phyloP scores from a whole-genome alignment of 2,888 invertebrate species.

The Platycheirus albimanus region DNA sequence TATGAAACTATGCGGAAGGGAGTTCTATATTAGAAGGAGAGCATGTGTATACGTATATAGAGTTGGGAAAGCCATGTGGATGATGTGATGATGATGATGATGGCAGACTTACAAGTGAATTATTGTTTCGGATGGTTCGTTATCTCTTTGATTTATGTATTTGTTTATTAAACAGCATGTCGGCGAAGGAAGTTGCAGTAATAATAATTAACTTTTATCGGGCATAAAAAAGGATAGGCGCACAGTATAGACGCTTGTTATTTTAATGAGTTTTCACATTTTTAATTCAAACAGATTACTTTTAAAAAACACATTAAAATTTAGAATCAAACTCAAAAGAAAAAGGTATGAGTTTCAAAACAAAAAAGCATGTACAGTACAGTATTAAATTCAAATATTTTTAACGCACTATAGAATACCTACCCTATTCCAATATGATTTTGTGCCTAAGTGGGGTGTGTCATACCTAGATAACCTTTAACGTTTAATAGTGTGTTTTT shows the following conservation, averaged over 20 bases:
- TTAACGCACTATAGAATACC: too few relatives aligned
- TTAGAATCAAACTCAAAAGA: too few relatives aligned
- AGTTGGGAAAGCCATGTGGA: neutral
- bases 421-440: too few relatives aligned
- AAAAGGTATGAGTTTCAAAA: too few relatives aligned
- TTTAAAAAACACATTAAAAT: too few relatives aligned
- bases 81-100: conserved; percentile 9
- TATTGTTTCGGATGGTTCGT: conserved; percentile 37
- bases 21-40: conserved; percentile 16
- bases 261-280: neutral
- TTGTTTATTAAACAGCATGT: conserved; percentile 9
- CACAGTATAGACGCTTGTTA: neutral
- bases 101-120: conserved; percentile 50
- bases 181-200: conserved; percentile 15
- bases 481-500: too few relatives aligned
- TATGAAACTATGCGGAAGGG: conserved; percentile 52
- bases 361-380: too few relatives aligned
- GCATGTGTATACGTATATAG: too few relatives aligned
- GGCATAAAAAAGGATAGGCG: neutral
- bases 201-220: conserved; percentile 11
- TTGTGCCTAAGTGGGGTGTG: too few relatives aligned
- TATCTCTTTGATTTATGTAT: conserved; percentile 22
- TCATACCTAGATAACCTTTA: too few relatives aligned
- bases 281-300: too few relatives aligned
- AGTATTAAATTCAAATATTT: too few relatives aligned